Percentiles rank a stretch among this genome's conserved stretches.
phyloP scores from a whole-genome alignment of 2,888 invertebrate species.

The Zaprionus bogoriensis region DNA sequence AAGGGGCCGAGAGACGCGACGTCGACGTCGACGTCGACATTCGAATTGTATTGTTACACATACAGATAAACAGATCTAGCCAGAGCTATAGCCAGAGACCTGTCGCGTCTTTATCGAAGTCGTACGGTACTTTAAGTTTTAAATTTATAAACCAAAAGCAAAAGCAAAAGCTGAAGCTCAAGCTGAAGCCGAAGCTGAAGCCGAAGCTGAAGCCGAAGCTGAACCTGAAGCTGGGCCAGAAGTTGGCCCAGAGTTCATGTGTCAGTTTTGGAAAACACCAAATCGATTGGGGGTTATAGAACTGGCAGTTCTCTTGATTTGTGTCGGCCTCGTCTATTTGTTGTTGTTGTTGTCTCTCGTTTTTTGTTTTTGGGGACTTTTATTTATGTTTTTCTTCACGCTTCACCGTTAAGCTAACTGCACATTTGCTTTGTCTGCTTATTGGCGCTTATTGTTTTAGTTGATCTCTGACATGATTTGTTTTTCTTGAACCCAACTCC shows the following conservation, averaged over 20 bases:
- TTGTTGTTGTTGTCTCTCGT: constrained; percentile 1
- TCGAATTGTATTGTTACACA: constrained; percentile 63
- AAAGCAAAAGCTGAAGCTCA: neutral
- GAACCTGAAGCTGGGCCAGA: constrained; percentile 20
- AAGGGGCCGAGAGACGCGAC: constrained; percentile 41
- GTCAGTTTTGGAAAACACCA: constrained; percentile 51
- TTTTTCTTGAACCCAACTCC: constrained; percentile 38
- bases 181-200: no score
- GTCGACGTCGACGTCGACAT: no score
- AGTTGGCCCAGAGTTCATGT: constrained; percentile 63
- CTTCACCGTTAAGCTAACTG: constrained; percentile 77
- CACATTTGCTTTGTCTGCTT: constrained; percentile 75
- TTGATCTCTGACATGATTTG: constrained; percentile 68
- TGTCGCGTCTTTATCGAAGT: constrained; percentile 54
- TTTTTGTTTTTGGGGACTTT: constrained; percentile 34
- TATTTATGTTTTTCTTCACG: constrained; percentile 72
- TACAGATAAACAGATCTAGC: constrained; percentile 9
- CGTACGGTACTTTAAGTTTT: constrained; percentile 63
- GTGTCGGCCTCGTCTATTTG: constrained; percentile 33
- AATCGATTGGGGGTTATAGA: constrained; percentile 47
- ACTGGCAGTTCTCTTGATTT: constrained; percentile 39
- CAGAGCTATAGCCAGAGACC: constrained; percentile 33
- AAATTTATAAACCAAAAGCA: constrained; percentile 13
- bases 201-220: no score
- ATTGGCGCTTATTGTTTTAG: constrained; percentile 71